Conservation (phyloP, 2,113 vertebrate species). For the Dasyornis broadbenti region DNA sequence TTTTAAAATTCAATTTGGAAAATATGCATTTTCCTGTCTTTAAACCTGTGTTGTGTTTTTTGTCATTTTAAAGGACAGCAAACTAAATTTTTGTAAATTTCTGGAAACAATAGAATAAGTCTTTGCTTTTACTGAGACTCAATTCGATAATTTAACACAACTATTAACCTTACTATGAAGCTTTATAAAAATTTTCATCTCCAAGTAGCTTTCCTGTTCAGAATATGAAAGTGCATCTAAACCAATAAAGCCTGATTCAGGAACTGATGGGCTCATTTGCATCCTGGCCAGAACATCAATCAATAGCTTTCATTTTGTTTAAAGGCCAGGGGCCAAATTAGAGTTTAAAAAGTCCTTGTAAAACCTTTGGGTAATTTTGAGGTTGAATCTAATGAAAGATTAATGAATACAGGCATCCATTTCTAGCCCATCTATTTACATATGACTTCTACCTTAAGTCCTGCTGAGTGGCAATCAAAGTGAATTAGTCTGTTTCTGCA, state of each 20-base stretch:
- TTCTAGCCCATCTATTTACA: slow-evolving; percentile 65
- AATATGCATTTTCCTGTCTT: background rate
- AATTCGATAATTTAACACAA: slow-evolving; percentile 15
- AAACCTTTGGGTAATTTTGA: slow-evolving; percentile 68
- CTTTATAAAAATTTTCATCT: background rate
- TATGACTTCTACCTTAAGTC: slow-evolving; percentile 63
- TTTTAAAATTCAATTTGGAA: background rate
- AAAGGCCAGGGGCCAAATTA: slow-evolving; percentile 68
- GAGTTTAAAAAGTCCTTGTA: slow-evolving; percentile 71
- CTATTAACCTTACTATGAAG: background rate
- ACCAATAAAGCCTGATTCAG: slow-evolving; percentile 61
- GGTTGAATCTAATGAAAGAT: slow-evolving; percentile 68
- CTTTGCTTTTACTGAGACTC: background rate
- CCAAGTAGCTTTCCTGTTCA: slow-evolving; percentile 23
- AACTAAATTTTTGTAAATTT: background rate
- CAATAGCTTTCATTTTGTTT: slow-evolving; percentile 70
- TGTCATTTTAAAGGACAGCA: background rate
- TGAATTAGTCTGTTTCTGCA: slow-evolving; percentile 36
- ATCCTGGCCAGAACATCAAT: slow-evolving; percentile 60
- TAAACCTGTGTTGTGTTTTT: background rate
- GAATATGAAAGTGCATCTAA: slow-evolving; percentile 40
- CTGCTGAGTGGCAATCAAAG: slow-evolving; percentile 58
- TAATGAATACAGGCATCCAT: slow-evolving; percentile 68
- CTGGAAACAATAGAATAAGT: background rate
- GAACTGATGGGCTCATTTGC: slow-evolving; percentile 51